These are phyloP conservation scores for Tinamus guttatus DNA, from an alignment of 2,113 vertebrate genomes.

Conservation along the genomic window DNA sequence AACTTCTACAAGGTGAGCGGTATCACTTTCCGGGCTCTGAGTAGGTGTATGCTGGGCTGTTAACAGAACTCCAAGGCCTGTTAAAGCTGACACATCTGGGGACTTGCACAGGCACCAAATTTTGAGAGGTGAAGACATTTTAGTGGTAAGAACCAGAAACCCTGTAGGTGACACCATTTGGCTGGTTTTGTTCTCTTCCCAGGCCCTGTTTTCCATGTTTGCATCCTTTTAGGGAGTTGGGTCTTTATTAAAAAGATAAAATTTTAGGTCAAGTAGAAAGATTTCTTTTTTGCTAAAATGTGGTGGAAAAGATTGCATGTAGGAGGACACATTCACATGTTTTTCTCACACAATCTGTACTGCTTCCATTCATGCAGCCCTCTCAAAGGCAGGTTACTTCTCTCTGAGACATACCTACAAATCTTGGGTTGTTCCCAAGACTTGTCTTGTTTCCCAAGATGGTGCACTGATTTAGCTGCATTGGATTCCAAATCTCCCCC, in stretches of 20 bases:
- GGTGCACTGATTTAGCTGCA: not conserved
- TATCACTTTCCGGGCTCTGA: not conserved
- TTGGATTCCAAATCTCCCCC: not conserved
- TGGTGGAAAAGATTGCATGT: not conserved
- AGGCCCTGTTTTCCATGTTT: not conserved
- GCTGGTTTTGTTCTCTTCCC: not conserved
- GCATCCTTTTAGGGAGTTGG: not conserved
- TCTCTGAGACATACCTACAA: not conserved
- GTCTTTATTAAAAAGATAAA: not conserved
- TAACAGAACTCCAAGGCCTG: not conserved
- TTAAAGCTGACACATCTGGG: not conserved
- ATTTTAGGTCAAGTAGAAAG: not conserved
- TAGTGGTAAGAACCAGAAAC: not conserved
- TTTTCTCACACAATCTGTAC: not conserved
- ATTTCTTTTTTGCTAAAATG: not conserved
- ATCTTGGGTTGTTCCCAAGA: not conserved
- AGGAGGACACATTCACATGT: not conserved
- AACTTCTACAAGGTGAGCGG: not conserved
- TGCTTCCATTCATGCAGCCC: not conserved
- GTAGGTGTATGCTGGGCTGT: not conserved
- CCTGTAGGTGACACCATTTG: rapidly evolving
- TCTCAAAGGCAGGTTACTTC: not conserved
- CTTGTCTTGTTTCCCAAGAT: not conserved
- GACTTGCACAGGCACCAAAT: not conserved
- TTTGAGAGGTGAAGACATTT: not conserved